phyloP scores from a whole-genome alignment of 2,888 invertebrate genomes.

The Yponomeuta evonymella region DNA sequence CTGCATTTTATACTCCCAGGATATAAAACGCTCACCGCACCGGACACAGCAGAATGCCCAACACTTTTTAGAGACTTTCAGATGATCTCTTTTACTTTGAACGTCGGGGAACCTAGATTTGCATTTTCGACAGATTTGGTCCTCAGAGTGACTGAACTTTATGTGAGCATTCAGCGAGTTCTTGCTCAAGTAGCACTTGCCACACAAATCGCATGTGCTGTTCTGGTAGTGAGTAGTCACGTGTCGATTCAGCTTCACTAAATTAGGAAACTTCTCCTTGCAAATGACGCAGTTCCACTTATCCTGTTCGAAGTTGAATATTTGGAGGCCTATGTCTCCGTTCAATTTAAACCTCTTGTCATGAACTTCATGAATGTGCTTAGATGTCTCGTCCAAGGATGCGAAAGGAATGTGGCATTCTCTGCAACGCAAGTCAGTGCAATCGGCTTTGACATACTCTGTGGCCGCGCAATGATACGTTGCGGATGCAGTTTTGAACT shows the following conservation, averaged over 20 bases:
- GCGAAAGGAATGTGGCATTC: constrained; percentile 40
- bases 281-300: constrained; percentile 52
- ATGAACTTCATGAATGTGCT: constrained; percentile 45
- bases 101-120: constrained; percentile 46
- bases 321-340: constrained; percentile 49
- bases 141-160: constrained; percentile 45
- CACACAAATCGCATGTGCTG: constrained; percentile 59
- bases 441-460: constrained; percentile 58
- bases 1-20: constrained; percentile 54
- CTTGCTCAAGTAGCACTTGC: constrained; percentile 46
- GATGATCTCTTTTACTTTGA: constrained; percentile 45
- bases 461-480: constrained; percentile 44
- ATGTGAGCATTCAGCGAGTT: constrained; percentile 57
- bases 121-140: constrained; percentile 51
- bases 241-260: constrained; percentile 52
- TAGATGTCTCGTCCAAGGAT: constrained; percentile 40
- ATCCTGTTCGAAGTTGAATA: constrained; percentile 48
- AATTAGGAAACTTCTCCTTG: constrained; percentile 42
- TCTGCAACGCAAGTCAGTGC: constrained; percentile 48
- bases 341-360: constrained; percentile 38
- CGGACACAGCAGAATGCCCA: constrained; percentile 49
- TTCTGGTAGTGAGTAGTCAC: constrained; percentile 53
- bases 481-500: constrained; percentile 32
- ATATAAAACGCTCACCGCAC: constrained; percentile 55
- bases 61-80: constrained; percentile 43